Evolutionary conservation across 2,888 invertebrate genomes (phyloP), one percentile per base, ranked within the genome.

Genomic region (Troglohyphantes excavatus): DNA sequence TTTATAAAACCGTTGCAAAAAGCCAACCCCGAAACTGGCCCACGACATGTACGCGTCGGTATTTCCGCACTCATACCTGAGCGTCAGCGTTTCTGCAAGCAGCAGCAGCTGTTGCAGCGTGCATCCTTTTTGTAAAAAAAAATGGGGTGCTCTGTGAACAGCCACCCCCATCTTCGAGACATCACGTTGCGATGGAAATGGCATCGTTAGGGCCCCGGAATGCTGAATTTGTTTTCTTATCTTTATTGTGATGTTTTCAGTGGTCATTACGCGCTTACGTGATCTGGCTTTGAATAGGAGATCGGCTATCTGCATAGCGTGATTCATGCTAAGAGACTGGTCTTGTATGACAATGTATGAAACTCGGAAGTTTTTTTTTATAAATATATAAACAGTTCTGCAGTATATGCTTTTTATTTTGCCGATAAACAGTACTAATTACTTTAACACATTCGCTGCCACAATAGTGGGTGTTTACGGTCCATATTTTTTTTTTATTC

Each of bases 221-320:
- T 70, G 79, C 79, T 19, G 29, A 70, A 82, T 59, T 59, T 61
- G 53, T 46, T 59, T 46, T 67, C 23, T 26, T 43, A 26, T 73
- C 73, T 63, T 61, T 70, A 83, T 83, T 73, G 83, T 72, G 70
- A 83, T 83, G 83, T 65, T 83, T 70, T 72, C 70, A 61, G 83
- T 72, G 83, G 83, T 83, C 83, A 73, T 83, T 83, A 83, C 63
- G 61, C 43, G n/a, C 7, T 26, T 72, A 73, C 83, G 83, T 83
- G 83, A 63, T n/a, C 63, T 23, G 83, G 17, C 39, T 83, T 53
- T 2, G 29, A 61, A 83, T 63, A 65, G 11, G 63, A n/a, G 39
- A 3, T 33, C 26, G 26, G 17, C n/a, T 63, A 23, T 65, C 73
- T 72, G 26, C 83, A 63, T 29, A 63, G 73, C 83, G 73, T 83